Conservation (phyloP, 2,113 vertebrate genomes). For the Propithecus coquereli region DNA sequence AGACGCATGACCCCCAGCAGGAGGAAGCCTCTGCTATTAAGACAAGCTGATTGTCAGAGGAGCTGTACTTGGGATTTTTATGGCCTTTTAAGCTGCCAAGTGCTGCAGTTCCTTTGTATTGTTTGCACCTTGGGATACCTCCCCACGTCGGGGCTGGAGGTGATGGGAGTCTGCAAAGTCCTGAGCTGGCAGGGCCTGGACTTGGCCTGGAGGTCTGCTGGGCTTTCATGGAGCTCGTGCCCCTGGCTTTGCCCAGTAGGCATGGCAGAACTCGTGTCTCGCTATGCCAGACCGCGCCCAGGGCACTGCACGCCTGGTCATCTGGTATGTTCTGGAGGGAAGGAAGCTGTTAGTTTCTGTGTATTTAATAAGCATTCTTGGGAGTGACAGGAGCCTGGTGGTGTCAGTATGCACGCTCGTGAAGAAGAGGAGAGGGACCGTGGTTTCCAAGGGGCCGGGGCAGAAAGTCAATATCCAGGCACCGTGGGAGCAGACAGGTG, state of each 20-base stretch:
- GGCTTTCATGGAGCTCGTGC: not conserved
- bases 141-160: not conserved
- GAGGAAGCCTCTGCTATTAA: slow-evolving; percentile 1
- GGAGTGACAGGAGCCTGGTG: not conserved
- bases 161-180: not conserved
- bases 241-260: not conserved
- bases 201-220: not conserved
- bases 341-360: not conserved
- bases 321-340: slow-evolving; percentile 15
- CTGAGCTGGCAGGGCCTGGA: not conserved
- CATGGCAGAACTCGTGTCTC: not conserved
- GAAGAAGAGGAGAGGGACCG: not conserved
- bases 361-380: not conserved
- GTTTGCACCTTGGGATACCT: not conserved
- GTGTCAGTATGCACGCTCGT: not conserved
- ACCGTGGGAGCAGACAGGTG: not conserved
- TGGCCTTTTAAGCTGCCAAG: not conserved
- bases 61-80: slow-evolving; percentile 1
- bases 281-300: not conserved
- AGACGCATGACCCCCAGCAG: slow-evolving; percentile 38
- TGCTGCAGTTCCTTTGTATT: not conserved
- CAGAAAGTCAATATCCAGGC: not conserved
- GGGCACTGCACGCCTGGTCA: not conserved
- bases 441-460: not conserved
- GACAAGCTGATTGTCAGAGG: not conserved